Percentiles rank a stretch among this genome's conserved stretches.
Conservation (phyloP, 2,113 vertebrate species). For the Phrynocephalus versicolor region DNA sequence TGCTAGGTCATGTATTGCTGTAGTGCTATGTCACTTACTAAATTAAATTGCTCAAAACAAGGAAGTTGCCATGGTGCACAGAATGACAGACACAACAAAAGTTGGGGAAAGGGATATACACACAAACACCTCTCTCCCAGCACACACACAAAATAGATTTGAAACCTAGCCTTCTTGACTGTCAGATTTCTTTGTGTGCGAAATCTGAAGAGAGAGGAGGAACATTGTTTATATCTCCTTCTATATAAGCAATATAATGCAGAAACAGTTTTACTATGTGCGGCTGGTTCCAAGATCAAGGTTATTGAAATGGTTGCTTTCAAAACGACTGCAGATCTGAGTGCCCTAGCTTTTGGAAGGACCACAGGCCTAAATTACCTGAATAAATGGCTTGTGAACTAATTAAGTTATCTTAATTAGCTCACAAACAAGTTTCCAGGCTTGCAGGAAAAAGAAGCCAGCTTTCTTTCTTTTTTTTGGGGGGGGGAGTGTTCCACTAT, state of each 20-base stretch:
- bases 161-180: not conserved
- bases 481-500: no score
- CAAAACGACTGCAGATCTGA: not conserved
- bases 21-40: no score
- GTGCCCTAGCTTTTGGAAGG: not conserved
- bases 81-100: no score
- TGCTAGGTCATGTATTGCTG: no score
- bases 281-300: not conserved
- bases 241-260: not conserved
- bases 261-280: not conserved
- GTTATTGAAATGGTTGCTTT: not conserved
- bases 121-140: no score
- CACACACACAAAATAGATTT: not conserved
- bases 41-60: no score
- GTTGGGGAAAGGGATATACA: not conserved
- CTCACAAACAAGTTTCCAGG: not conserved
- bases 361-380: not conserved
- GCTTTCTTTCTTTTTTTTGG: no score
- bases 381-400: no score
- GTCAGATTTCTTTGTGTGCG: not conserved
- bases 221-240: no score
- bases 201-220: not conserved
- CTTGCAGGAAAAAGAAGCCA: not conserved
- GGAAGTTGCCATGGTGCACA: no score
- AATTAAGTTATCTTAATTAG: not conserved